These are phyloP conservation scores for Arge pagana DNA, from an alignment of 2,888 invertebrate genomes.

Conservation along the genomic window DNA sequence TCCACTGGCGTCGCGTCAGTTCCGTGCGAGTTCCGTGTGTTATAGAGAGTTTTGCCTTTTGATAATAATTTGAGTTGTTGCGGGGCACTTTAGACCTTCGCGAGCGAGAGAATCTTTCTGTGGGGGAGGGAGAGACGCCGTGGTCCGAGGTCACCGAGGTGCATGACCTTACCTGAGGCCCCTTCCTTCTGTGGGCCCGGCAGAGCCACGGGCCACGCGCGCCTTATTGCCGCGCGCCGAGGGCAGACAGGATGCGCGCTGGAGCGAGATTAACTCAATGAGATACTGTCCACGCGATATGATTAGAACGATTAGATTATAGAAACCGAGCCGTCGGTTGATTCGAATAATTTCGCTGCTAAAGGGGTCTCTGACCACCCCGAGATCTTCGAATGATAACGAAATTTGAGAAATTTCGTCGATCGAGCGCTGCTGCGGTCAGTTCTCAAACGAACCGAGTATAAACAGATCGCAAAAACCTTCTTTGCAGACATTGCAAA, in stretches of 20 bases:
- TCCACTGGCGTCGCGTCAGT: constrained; percentile 42
- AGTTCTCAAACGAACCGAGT: no score
- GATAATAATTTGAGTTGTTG: constrained; percentile 39
- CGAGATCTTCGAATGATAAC: no score
- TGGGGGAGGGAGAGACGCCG: constrained; percentile 39
- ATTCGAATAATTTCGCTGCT: no score
- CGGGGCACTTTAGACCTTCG: constrained; percentile 32
- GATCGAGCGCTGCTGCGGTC: no score
- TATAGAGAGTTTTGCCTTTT: constrained; percentile 39
- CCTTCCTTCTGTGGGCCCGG: constrained; percentile 53
- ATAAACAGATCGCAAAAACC: no score
- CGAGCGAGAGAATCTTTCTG: constrained; percentile 25
- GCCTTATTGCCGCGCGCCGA: constrained; percentile 25
- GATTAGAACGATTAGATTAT: no score
- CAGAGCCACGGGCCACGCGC: constrained; percentile 13
- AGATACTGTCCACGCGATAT: constrained; percentile 56
- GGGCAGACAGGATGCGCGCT: constrained; percentile 54
- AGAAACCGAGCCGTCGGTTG: constrained; percentile 56
- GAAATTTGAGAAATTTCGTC: no score
- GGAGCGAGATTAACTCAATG: constrained; percentile 53
- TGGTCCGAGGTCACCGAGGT: constrained; percentile 58
- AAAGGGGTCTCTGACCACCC: no score
- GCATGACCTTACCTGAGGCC: constrained; percentile 57
- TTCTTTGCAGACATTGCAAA: no score
- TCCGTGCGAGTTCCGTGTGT: no score